phyloP scores from a whole-genome alignment of 2,797 vertebrate species.

The Rhinoraja longicauda region DNA sequence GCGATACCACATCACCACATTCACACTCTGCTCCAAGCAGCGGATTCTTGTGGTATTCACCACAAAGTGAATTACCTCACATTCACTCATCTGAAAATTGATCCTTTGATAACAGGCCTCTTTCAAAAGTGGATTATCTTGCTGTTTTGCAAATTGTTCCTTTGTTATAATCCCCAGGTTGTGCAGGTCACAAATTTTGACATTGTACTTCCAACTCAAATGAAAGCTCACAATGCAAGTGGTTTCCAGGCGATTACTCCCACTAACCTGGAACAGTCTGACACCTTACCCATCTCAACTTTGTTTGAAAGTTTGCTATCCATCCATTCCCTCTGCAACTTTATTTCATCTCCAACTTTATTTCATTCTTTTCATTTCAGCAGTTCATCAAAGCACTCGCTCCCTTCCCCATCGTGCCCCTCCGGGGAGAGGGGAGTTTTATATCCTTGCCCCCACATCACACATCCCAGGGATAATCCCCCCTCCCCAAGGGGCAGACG shows the following conservation, averaged over 20 bases:
- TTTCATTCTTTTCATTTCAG: too few species aligned
- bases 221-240: not conserved
- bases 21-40: not conserved
- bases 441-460: too few species aligned
- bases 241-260: not conserved
- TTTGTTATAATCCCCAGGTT: not conserved
- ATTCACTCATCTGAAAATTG: not conserved
- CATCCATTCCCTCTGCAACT: too few species aligned
- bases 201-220: not conserved
- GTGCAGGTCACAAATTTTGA: not conserved
- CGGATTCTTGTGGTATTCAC: not conserved
- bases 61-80: not conserved
- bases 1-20: not conserved
- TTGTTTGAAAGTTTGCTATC: too few species aligned
- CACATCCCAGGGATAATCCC: too few species aligned
- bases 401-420: too few species aligned
- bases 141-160: not conserved
- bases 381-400: too few species aligned
- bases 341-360: too few species aligned
- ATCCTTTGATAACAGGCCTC: not conserved
- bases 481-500: too few species aligned
- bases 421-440: too few species aligned
- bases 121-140: not conserved
- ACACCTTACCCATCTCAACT: too few species aligned
- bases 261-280: too few species aligned